A percentile compares a stretch with the other conserved stretches of the same genome.
Conservation (phyloP, 2,888 invertebrate species). For the Caenorhabditis imperialis region DNA sequence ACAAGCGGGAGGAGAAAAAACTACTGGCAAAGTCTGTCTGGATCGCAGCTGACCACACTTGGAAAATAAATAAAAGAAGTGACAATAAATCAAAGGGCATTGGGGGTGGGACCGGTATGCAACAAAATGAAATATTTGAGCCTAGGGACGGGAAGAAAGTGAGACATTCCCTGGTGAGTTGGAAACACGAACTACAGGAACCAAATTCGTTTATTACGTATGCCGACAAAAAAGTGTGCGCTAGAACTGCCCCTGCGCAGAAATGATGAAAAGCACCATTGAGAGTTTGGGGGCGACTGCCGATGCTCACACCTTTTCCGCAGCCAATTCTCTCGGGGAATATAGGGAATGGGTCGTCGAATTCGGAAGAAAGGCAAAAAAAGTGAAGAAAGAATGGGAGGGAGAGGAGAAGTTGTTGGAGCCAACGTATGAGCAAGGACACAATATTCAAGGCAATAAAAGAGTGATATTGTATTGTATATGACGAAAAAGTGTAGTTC, state of each 20-base stretch:
- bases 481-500: no score
- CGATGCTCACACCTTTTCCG: slow-evolving; percentile 44
- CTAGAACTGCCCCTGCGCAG: slow-evolving; percentile 13
- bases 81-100: no score
- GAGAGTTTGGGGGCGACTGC: slow-evolving; percentile 35
- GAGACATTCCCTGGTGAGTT: slow-evolving; percentile 34
- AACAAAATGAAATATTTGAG: slow-evolving; percentile 36
- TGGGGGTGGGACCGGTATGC: no score
- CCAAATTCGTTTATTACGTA: slow-evolving; percentile 57
- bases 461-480: no score
- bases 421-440: neutral
- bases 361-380: slow-evolving; percentile 11
- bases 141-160: slow-evolving; percentile 27
- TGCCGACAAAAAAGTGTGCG: slow-evolving; percentile 40
- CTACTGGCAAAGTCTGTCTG: no score
- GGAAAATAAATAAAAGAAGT: no score
- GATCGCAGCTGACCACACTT: no score
- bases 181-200: slow-evolving; percentile 39
- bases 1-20: no score
- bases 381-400: neutral
- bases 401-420: neutral
- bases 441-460: neutral
- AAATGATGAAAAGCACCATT: slow-evolving; percentile 58
- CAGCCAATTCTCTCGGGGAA: slow-evolving; percentile 36
- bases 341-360: slow-evolving; percentile 43